phyloP scores from a whole-genome alignment of 2,113 vertebrate species.

The Blennius ocellaris region DNA sequence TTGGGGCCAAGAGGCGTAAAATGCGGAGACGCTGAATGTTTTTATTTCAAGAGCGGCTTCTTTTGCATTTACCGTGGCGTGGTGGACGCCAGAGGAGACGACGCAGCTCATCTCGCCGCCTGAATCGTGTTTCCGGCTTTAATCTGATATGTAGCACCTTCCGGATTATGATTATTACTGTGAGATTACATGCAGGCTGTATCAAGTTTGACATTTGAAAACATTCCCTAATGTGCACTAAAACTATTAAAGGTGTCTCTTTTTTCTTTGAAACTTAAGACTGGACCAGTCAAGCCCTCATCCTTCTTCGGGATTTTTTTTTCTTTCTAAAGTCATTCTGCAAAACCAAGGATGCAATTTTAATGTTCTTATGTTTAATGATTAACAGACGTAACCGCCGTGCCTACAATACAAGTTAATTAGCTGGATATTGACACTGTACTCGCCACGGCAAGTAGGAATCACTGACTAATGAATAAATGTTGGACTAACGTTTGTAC shows the following conservation, averaged over 20 bases:
- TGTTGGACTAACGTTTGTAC: slow-evolving; percentile 5
- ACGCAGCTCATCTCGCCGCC: background rate
- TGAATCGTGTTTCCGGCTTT: slow-evolving; percentile 6
- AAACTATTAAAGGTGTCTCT: background rate
- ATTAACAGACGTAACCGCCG: background rate
- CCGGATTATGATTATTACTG: slow-evolving; percentile 19
- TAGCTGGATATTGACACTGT: slow-evolving; percentile 24
- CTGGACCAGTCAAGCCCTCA: fast-evolving
- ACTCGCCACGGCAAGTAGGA: slow-evolving; percentile 1
- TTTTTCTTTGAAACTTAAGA: background rate
- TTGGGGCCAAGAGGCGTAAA: background rate
- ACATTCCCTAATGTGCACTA: slow-evolving; percentile 57
- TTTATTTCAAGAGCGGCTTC: slow-evolving; percentile 4
- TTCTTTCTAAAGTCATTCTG: background rate
- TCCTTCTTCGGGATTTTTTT: background rate
- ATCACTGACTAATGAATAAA: slow-evolving; percentile 59
- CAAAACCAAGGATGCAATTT: background rate
- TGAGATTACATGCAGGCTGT: slow-evolving; percentile 12
- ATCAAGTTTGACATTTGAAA: slow-evolving; percentile 8
- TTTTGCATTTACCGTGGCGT: background rate
- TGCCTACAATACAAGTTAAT: background rate
- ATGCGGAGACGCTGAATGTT: too few relatives aligned
- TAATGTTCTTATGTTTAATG: background rate
- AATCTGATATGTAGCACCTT: background rate
- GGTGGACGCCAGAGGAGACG: background rate